phyloP scores from a whole-genome alignment of 2,113 vertebrate genomes.

The Epinephelus lanceolatus region DNA sequence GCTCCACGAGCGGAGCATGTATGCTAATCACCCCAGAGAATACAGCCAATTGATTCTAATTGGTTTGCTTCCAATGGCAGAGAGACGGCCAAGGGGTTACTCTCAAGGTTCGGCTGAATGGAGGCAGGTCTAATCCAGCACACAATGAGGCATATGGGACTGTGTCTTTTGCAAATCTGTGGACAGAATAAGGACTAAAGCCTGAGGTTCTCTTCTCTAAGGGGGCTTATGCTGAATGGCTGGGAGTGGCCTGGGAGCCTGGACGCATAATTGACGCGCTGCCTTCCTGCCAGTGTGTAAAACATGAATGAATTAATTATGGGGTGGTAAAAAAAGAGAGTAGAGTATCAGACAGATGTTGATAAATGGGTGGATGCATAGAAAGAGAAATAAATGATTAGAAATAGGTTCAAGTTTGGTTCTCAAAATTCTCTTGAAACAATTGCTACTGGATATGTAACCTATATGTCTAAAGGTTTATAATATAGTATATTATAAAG shows the following conservation, averaged over 20 bases:
- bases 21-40: conserved; percentile 80
- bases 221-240: conserved; percentile 54
- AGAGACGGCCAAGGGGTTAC: conserved; percentile 59
- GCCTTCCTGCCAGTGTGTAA: conserved; percentile 49
- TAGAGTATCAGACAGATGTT: conserved; percentile 4
- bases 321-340: neutral
- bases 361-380: neutral
- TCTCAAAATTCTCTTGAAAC: neutral
- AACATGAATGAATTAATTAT: conserved; percentile 66
- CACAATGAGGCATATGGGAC: conserved; percentile 77
- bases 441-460: neutral
- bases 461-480: too few relatives aligned
- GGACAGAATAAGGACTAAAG: conserved; percentile 63
- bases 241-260: conserved; percentile 42
- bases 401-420: neutral
- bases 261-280: conserved; percentile 52
- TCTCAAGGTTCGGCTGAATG: conserved; percentile 69
- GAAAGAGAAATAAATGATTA: neutral
- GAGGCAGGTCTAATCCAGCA: conserved; percentile 68
- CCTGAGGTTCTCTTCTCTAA: conserved; percentile 54
- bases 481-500: neutral
- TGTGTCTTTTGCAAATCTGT: conserved; percentile 71
- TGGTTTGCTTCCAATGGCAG: conserved; percentile 74
- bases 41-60: conserved; percentile 79
- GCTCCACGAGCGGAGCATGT: conserved; percentile 66